A percentile compares a stretch with the other conserved stretches of the same genome.
Conservation (phyloP, 2,888 invertebrate genomes). For the Villa cingulata region DNA sequence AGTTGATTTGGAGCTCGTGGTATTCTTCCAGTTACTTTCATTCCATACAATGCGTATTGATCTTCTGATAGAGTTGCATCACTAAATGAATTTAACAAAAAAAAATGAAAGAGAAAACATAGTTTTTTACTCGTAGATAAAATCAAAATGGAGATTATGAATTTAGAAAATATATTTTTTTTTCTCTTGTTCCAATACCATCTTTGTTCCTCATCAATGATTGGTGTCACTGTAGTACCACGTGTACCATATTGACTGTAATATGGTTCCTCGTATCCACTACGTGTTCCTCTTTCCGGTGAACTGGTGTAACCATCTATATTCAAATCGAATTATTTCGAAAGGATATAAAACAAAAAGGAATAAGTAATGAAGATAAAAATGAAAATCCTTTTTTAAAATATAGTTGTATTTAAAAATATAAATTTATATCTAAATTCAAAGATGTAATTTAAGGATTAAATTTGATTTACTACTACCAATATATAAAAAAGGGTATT, state of each 20-base stretch:
- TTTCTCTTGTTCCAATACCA: conserved; percentile 25
- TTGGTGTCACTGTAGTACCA: conserved; percentile 60
- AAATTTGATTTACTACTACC: too few relatives aligned
- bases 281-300: conserved; percentile 61
- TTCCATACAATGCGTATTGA: conserved; percentile 55
- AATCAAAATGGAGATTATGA: not conserved
- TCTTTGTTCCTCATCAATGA: conserved; percentile 84
- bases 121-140: not conserved
- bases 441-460: too few relatives aligned
- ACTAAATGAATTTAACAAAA: conserved; percentile 32
- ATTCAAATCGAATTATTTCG: too few relatives aligned
- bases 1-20: conserved; percentile 38
- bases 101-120: not conserved
- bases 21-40: conserved; percentile 46
- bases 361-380: too few relatives aligned
- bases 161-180: not conserved
- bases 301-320: conserved; percentile 75
- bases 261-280: conserved; percentile 75
- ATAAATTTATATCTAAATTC: too few relatives aligned
- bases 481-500: too few relatives aligned
- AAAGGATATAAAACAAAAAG: too few relatives aligned
- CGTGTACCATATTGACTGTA: conserved; percentile 65
- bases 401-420: too few relatives aligned
- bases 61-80: conserved; percentile 56
- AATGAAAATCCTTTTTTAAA: too few relatives aligned